Evolutionary conservation across 2,113 vertebrate species (phyloP).

Genomic region (Todiramphus saurophagus): DNA sequence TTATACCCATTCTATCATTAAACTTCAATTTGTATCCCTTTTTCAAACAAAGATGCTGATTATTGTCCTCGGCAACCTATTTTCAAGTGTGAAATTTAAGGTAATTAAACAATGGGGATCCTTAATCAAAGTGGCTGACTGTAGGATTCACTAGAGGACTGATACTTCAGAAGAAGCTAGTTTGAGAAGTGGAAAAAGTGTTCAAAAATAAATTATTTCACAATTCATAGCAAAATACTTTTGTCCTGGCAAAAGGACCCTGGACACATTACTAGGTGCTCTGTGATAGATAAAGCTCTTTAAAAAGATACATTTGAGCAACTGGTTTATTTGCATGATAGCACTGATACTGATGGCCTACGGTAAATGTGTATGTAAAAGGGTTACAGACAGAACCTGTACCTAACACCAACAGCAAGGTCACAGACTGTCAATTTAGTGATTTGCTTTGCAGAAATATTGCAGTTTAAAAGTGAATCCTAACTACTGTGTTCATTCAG

Average conservation of each 20-base stretch:
- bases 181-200: not conserved
- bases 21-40: not conserved
- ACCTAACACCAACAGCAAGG: not conserved
- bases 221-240: rapidly evolving
- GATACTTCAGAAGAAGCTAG: not conserved
- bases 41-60: not conserved
- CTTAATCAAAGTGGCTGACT: not conserved
- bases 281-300: not conserved
- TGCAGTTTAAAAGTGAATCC: not conserved
- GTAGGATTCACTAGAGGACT: not conserved
- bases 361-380: not conserved
- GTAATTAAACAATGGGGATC: not conserved
- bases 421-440: not conserved
- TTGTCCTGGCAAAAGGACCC: not conserved
- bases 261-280: not conserved
- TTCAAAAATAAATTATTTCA: not conserved
- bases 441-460: not conserved
- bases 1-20: not conserved
- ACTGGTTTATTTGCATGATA: not conserved
- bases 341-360: not conserved
- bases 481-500: not conserved
- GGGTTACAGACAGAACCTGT: not conserved
- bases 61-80: not conserved
- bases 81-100: not conserved
- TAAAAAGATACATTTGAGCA: not conserved